Evolutionary conservation across 2,113 vertebrate species (phyloP), one percentile per base, ranked within the genome.

Genomic region (Tiliqua scincoides): DNA sequence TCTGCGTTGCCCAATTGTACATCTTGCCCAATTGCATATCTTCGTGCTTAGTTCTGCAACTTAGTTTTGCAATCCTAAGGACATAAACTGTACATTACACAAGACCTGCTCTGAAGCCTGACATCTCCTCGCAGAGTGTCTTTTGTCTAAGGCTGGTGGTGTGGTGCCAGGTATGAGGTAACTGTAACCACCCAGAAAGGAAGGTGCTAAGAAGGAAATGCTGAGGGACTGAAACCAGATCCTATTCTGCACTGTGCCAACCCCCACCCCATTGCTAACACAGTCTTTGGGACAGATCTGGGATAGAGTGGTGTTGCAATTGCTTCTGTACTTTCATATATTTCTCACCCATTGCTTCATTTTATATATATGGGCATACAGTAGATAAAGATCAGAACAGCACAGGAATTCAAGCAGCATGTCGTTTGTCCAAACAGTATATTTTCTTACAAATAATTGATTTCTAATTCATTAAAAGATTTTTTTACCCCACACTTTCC

Each of bases 171-270:
- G 67, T 92, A 57, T 40, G 79, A 90, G 62, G 73, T 91, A 86
- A 87, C 92, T 90, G 80, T 70, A 88, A 82, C 73, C 86, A 82
- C 73, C 86, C 76, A 70, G 86, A 85, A 89, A 87, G 82, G 40
- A 71, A 89, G 74, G 2, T 18, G 21, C 62, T 72, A 79, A 74
- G 72, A 89, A 76, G 85, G 76, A 52, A 48, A 72, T 85, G 61
- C 40, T 12, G 23, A 0, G 0, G 85, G 27, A 30, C 21, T 85
- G 43, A 75, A 73, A 86, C 25, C 20, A 23, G 57, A 6, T 83
- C 59, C 72, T 32, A 37, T 17, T 2, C 48, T 17, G 1, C n/a
- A 14, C 30, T 68, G 54, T 2, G 17, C 11, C 40, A 85, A 6
- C 67, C 43, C 43, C 43, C 43, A 4, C 8, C 43, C 43, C 43